These are phyloP conservation scores for Pseudeuparius sepicola DNA, from an alignment of 2,888 invertebrate species.

Conservation along the genomic window DNA sequence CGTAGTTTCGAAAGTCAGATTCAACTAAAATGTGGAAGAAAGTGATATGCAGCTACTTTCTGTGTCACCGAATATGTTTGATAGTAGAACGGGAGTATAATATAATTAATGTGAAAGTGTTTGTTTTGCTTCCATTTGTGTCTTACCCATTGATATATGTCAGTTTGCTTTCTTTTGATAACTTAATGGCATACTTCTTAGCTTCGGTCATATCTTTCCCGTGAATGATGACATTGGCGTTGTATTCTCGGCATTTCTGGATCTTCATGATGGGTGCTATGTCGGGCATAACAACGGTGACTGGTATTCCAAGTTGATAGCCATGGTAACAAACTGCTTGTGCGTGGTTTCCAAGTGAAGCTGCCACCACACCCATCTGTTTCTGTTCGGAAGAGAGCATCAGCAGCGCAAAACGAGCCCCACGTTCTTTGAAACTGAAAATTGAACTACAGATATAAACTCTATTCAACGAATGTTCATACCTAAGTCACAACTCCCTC, in stretches of 20 bases:
- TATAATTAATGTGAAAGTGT: no score
- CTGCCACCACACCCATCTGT: constrained; percentile 75
- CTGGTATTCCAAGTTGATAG: constrained; percentile 47
- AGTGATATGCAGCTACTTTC: no score
- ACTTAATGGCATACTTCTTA: constrained; percentile 64
- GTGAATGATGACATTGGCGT: constrained; percentile 74
- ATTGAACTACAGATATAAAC: constrained; percentile 9
- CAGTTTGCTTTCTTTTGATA: constrained; percentile 59
- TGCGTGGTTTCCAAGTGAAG: constrained; percentile 92
- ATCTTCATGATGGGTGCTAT: constrained; percentile 96
- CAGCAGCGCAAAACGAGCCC: constrained; percentile 77
- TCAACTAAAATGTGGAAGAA: no score
- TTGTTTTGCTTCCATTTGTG: no score
- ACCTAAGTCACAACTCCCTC: no score
- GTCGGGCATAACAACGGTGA: constrained; percentile 88
- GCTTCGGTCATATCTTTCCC: constrained; percentile 81
- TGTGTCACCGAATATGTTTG: no score
- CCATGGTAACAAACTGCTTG: constrained; percentile 68
- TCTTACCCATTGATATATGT: constrained; percentile 80
- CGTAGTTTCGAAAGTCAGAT: no score
- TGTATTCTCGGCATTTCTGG: constrained; percentile 72
- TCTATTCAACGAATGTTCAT: not conserved
- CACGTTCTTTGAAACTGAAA: constrained; percentile 84
- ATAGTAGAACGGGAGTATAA: no score
- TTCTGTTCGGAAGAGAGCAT: constrained; percentile 64